Evolutionary conservation across 1,140 invertebrate species (phyloP).

Genomic region (Ladona fulva): DNA sequence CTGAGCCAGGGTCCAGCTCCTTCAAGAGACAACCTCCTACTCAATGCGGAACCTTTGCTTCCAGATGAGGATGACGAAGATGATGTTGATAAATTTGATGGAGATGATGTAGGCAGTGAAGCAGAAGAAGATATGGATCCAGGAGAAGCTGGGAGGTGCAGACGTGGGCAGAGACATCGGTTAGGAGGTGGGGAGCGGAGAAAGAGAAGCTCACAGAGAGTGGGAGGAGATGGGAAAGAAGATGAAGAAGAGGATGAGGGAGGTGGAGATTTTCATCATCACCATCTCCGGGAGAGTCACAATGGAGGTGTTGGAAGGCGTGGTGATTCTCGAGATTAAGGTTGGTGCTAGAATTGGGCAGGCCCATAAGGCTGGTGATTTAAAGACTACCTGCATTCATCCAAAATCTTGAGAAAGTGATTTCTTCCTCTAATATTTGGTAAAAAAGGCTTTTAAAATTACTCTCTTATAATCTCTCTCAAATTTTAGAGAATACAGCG

Average conservation of each 20-base stretch:
- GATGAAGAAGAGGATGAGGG: background rate
- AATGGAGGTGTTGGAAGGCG: background rate
- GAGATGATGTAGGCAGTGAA: background rate
- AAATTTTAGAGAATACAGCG: too few species aligned
- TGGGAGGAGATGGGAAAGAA: background rate
- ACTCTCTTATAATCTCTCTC: too few species aligned
- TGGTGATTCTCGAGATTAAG: background rate
- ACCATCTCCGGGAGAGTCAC: background rate
- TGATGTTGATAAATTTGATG: constrained; percentile 27
- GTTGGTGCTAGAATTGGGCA: background rate
- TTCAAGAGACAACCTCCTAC: constrained; percentile 34
- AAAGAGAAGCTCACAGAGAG: background rate
- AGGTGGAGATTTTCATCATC: background rate
- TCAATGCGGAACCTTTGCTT: constrained; percentile 44
- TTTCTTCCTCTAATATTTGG: too few species aligned
- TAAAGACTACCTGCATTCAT: too few species aligned
- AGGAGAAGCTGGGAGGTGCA: background rate
- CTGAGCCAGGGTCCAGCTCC: constrained; percentile 37
- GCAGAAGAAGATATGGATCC: background rate
- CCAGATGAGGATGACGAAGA: constrained; percentile 53
- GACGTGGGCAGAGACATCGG: background rate
- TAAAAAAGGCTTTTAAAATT: too few species aligned
- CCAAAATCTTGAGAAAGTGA: too few species aligned
- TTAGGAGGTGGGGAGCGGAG: background rate
- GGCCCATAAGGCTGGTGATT: too few species aligned